A percentile compares a stretch with the other conserved stretches of the same genome.
Evolutionary conservation across 64 coral and sea anemone species (phyloP).

Genomic region (Orbicella faveolata): DNA sequence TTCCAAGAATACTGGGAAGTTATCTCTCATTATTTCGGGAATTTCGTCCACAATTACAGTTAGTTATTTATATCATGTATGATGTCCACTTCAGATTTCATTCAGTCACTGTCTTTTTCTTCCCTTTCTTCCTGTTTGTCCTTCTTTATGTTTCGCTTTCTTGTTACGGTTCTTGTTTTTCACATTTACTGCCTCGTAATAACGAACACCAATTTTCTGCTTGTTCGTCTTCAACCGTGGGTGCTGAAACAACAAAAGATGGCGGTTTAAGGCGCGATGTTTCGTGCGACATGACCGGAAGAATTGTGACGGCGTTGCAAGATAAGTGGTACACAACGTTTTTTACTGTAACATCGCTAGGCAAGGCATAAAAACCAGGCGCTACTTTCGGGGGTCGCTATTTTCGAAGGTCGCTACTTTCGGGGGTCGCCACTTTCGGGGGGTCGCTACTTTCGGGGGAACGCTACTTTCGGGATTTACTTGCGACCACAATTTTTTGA

Average conservation of each 20-base stretch:
- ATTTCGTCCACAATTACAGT: background rate
- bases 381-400: too few relatives aligned
- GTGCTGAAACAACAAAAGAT: conserved; percentile 41
- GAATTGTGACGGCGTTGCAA: too few relatives aligned
- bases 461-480: too few relatives aligned
- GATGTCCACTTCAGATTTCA: background rate
- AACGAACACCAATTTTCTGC: conserved; percentile 58
- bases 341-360: too few relatives aligned
- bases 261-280: background rate
- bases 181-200: conserved; percentile 56
- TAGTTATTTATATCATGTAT: background rate
- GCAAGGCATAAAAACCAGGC: too few relatives aligned
- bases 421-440: too few relatives aligned
- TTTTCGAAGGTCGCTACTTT: too few relatives aligned
- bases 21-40: background rate
- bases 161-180: conserved; percentile 82
- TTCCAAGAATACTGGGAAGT: too few relatives aligned
- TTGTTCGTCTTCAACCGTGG: conserved; percentile 62
- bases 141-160: conserved; percentile 13
- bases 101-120: conserved; percentile 2
- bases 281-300: too few relatives aligned
- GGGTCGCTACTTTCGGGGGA: too few relatives aligned
- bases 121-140: conserved; percentile 35
- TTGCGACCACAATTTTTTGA: too few relatives aligned
- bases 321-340: too few relatives aligned